These are phyloP conservation scores for Babylonia areolata DNA, from an alignment of 1,140 invertebrate genomes.

Conservation along the genomic window DNA sequence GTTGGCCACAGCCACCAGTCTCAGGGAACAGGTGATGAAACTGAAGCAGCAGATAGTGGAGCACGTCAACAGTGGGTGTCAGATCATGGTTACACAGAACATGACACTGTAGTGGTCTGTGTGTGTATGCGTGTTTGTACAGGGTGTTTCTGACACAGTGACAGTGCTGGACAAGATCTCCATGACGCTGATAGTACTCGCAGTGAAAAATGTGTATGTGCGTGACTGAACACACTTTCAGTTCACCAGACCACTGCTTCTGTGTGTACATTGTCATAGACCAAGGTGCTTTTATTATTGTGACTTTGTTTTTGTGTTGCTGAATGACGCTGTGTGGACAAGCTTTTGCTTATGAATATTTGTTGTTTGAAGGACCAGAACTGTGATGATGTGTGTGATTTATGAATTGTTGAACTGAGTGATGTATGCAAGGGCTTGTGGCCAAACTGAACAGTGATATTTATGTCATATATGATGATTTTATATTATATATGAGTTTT, in stretches of 20 bases:
- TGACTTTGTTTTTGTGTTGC: background rate
- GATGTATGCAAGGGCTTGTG: background rate
- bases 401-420: background rate
- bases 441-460: background rate
- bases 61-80: conserved; percentile 93
- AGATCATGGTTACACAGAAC: conserved; percentile 78
- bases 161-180: background rate
- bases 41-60: conserved; percentile 97
- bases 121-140: too few species aligned
- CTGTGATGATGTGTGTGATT: background rate
- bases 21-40: conserved; percentile 93
- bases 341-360: background rate
- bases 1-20: conserved; percentile 85
- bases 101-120: conserved; percentile 43
- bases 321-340: background rate
- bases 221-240: background rate
- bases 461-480: background rate
- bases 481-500: background rate
- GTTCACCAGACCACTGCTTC: background rate
- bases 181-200: background rate
- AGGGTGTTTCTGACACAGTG: background rate
- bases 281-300: background rate
- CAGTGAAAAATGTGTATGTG: background rate
- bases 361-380: background rate
- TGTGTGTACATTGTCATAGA: background rate